Evolutionary conservation across 1,140 invertebrate species (phyloP).

Genomic region (Euwallacea similis): DNA sequence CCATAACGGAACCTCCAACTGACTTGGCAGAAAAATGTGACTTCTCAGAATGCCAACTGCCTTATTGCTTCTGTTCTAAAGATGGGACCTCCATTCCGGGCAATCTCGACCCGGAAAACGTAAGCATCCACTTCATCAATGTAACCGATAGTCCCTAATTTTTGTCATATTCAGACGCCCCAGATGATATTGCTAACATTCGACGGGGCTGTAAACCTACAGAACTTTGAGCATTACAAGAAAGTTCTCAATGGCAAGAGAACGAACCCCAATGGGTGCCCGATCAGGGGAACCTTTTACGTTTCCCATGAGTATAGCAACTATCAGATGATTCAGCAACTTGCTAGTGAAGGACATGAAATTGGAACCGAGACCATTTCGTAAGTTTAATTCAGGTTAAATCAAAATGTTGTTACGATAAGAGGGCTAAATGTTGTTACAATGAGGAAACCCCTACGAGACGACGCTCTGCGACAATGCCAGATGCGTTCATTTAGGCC

Average conservation of each 20-base stretch:
- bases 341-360: slow-evolving; percentile 88
- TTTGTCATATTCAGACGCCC: slow-evolving; percentile 70
- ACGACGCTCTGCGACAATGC: background rate
- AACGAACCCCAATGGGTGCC: slow-evolving; percentile 87
- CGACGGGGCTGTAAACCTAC: slow-evolving; percentile 89
- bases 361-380: slow-evolving; percentile 89
- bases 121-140: slow-evolving; percentile 52
- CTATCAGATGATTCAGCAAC: slow-evolving; percentile 87
- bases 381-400: slow-evolving; percentile 56
- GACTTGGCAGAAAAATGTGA: slow-evolving; percentile 81
- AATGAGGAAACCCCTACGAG: no score
- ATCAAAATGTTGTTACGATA: background rate
- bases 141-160: background rate
- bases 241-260: slow-evolving; percentile 79
- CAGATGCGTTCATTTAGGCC: no score
- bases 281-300: slow-evolving; percentile 91
- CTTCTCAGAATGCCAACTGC: slow-evolving; percentile 72
- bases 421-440: background rate
- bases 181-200: slow-evolving; percentile 94
- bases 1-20: slow-evolving; percentile 75
- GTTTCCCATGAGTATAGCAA: slow-evolving; percentile 94
- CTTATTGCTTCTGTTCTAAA: slow-evolving; percentile 92
- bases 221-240: slow-evolving; percentile 87
- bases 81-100: slow-evolving; percentile 88
- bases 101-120: slow-evolving; percentile 76